These are phyloP conservation scores for Alosa alosa DNA, from an alignment of 2,113 vertebrate genomes.

Conservation along the genomic window DNA sequence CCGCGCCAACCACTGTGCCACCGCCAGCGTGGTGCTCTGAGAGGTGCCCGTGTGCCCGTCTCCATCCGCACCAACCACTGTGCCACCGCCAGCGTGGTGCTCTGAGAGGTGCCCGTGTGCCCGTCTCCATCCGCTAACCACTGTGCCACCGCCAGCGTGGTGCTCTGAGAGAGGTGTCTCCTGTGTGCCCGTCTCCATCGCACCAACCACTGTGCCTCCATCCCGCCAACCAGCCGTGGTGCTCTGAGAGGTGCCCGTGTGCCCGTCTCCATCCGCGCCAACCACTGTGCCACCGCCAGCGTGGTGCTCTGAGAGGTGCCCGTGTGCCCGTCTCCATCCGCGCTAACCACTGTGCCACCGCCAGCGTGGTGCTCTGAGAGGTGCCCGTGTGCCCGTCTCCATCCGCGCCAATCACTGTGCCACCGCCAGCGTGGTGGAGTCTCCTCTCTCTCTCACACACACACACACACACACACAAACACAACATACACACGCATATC, in stretches of 20 bases:
- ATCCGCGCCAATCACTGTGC: slow-evolving; percentile 69
- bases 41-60: not conserved
- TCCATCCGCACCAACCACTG: slow-evolving; percentile 66
- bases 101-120: slow-evolving; percentile 60
- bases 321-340: slow-evolving; percentile 36
- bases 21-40: slow-evolving; percentile 77
- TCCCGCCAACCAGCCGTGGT: slow-evolving; percentile 76
- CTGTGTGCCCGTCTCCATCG: too few relatives aligned
- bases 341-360: slow-evolving; percentile 72
- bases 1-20: slow-evolving; percentile 69
- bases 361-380: slow-evolving; percentile 74
- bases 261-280: slow-evolving; percentile 51
- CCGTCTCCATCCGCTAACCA: slow-evolving; percentile 57
- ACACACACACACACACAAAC: not conserved
- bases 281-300: slow-evolving; percentile 72
- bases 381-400: not conserved
- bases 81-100: slow-evolving; percentile 71
- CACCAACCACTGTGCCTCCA: slow-evolving; percentile 70
- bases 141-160: too few relatives aligned
- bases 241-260: slow-evolving; percentile 62
- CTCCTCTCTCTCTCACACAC: too few relatives aligned
- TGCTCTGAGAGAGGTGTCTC: too few relatives aligned
- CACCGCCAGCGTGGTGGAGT: slow-evolving; percentile 68
- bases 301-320: slow-evolving; percentile 70
- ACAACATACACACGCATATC: not conserved